Evolutionary conservation across 2,797 vertebrate genomes (phyloP).

Genomic region (Halcyon smyrnensis): DNA sequence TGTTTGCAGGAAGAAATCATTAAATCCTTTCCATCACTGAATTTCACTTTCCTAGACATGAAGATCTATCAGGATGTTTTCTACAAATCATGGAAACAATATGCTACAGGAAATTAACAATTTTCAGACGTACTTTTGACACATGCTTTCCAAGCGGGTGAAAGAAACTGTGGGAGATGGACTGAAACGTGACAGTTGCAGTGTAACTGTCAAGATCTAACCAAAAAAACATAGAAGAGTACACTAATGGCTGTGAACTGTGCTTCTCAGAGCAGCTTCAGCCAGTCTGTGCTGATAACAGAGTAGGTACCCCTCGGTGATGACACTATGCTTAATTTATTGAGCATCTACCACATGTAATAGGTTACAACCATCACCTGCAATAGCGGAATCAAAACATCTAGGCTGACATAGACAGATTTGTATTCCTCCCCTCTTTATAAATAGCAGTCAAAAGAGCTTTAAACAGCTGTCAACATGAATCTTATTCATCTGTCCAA

Average conservation of each 20-base stretch:
- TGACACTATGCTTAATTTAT: conserved; percentile 27
- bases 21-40: background rate
- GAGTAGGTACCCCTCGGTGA: background rate
- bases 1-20: background rate
- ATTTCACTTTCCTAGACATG: background rate
- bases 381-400: conserved; percentile 18
- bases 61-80: background rate
- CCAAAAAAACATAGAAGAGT: background rate
- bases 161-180: background rate
- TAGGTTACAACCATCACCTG: background rate
- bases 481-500: conserved; percentile 46
- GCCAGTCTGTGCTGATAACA: background rate
- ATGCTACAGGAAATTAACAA: background rate
- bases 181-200: conserved; percentile 28
- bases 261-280: background rate
- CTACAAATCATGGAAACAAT: background rate
- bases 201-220: conserved; percentile 25
- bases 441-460: conserved; percentile 49
- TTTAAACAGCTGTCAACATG: conserved; percentile 56
- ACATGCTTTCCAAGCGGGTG: background rate
- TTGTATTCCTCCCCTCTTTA: background rate
- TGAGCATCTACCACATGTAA: background rate
- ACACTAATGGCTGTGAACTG: background rate
- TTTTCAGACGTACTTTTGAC: background rate
- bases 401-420: background rate